These are phyloP conservation scores for Saccostrea cuccullata DNA, from an alignment of 1,140 invertebrate genomes.

Conservation along the genomic window DNA sequence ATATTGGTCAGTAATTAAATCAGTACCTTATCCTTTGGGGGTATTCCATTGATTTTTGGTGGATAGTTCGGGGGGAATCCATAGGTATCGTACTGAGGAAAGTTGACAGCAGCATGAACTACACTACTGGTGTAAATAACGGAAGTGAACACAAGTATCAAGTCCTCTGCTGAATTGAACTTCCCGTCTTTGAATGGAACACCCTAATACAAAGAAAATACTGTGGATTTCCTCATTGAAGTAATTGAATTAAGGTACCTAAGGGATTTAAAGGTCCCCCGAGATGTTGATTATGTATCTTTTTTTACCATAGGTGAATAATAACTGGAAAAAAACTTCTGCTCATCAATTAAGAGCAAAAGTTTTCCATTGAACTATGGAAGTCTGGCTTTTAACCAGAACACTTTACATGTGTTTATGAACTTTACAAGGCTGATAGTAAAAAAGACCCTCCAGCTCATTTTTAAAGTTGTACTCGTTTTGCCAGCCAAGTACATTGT, in stretches of 20 bases:
- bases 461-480: too few relatives aligned
- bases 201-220: slow-evolving; percentile 36
- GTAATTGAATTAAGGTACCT: neutral
- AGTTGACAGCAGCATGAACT: slow-evolving; percentile 78
- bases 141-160: slow-evolving; percentile 70
- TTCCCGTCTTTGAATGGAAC: slow-evolving; percentile 61
- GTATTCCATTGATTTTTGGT: slow-evolving; percentile 67
- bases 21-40: slow-evolving; percentile 45
- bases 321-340: too few relatives aligned
- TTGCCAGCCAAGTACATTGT: too few relatives aligned
- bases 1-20: too few relatives aligned
- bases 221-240: too few relatives aligned
- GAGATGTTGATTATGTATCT: neutral
- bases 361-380: too few relatives aligned
- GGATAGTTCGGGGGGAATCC: slow-evolving; percentile 80
- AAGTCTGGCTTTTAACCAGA: too few relatives aligned
- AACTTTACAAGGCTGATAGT: too few relatives aligned
- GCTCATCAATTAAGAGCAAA: too few relatives aligned
- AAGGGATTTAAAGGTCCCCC: neutral
- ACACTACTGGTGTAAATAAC: slow-evolving; percentile 78
- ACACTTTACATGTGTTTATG: too few relatives aligned
- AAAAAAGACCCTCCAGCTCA: too few relatives aligned
- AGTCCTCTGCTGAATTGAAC: slow-evolving; percentile 69
- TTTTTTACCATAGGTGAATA: neutral
- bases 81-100: slow-evolving; percentile 73